phyloP scores from a whole-genome alignment of 2,888 invertebrate genomes.

The Dinocampus coccinellae region DNA sequence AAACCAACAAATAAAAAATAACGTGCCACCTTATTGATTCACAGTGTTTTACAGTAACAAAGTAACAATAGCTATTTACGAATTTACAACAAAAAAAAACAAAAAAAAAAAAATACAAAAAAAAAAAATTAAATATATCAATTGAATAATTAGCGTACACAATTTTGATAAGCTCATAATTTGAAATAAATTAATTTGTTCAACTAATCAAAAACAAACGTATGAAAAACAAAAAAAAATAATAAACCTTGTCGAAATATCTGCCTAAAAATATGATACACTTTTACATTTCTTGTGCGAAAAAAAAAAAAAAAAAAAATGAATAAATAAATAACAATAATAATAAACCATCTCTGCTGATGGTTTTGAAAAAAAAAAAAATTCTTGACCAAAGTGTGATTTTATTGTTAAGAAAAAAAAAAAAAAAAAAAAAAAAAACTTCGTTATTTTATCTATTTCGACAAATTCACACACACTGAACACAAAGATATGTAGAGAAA shows the following conservation, averaged over 20 bases:
- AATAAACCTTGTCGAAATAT: conserved; percentile 7
- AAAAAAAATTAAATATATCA: conserved; percentile 29
- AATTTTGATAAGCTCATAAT: conserved; percentile 34
- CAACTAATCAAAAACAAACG: conserved; percentile 33
- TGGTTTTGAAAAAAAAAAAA: neutral
- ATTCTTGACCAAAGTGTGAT: conserved; percentile 32
- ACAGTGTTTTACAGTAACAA: conserved; percentile 53
- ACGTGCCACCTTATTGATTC: conserved; percentile 55
- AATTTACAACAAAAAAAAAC: conserved; percentile 27
- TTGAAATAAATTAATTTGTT: conserved; percentile 48
- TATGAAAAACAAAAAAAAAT: conserved; percentile 43
- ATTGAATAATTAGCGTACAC: conserved; percentile 39
- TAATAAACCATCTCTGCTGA: neutral
- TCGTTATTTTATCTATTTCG: neutral
- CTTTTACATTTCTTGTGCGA: conserved; percentile 1
- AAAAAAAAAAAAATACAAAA: conserved; percentile 21
- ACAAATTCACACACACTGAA: neutral
- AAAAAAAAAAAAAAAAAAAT: neutral
- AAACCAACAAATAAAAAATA: conserved; percentile 50
- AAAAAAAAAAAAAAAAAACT: neutral
- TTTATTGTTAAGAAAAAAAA: neutral
- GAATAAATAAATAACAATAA: no score
- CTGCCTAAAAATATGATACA: neutral
- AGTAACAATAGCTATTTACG: conserved; percentile 24
- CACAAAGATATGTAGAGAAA: conserved; percentile 17